Evolutionary conservation across 2,113 vertebrate species (phyloP), one percentile per base, ranked within the genome.

Genomic region (Misgurnus mizolepis): DNA sequence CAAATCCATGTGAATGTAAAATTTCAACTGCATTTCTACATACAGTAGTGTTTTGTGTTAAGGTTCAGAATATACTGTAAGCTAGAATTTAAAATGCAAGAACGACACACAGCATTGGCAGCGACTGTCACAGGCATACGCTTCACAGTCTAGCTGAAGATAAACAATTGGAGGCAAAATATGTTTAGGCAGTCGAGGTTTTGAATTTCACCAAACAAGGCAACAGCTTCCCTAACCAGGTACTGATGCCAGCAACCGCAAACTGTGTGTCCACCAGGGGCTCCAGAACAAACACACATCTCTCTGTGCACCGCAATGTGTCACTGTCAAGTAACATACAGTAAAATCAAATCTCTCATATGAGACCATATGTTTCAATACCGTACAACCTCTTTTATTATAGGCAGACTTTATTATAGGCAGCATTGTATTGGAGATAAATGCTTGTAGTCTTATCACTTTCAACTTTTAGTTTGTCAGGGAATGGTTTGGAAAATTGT

Each of bases 331-430:
- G 39, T 62, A n/a, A 9, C 18, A 14, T 62, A 49, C 47, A 50
- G 47, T n/a, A 18, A 27, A 60, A 73, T 60, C 55, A 73, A 73
- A 73, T 40, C 39, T 22, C n/a, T 73, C n/a, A 53, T 41, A 53
- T 56, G 69, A 41, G 34, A 53, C 45, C 50, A n/a, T 41, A n/a
- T 43, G n/a, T 14, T n/a, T 7, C 39, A n/a, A 58, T 7, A 8
- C 70, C 6, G 5, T 43, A 43, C 17, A 43, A 60, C n/a, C 11
- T 73, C 4, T 60, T 43, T 4, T 18, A 72, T 43, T 58, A 14
- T 18, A 14, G 39, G 68, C 10, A 3, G 10, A 3, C 34, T 11
- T 43, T 47, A 9, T 74, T 50, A 27, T 10, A 41, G 34, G 27
- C 4, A 49, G 56, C 41, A 76, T 50, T 76, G 43, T 50, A 39